A percentile compares a stretch with the other conserved stretches of the same genome.
Conservation (phyloP, 30 jellyfish, hydroid and myxozoan species). For the Haliclystus octoradiatus region DNA sequence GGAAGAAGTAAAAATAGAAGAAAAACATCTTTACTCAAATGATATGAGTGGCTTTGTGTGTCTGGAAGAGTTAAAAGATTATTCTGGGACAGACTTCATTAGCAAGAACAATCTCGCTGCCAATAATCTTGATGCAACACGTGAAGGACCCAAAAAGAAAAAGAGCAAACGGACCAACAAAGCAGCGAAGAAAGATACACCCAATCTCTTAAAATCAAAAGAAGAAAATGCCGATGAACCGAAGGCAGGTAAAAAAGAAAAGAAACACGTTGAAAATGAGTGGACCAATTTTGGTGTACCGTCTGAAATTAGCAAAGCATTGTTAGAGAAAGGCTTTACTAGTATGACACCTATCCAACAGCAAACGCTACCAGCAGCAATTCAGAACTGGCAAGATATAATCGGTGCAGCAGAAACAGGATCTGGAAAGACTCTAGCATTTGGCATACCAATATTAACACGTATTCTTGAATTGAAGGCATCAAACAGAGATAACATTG, state of each 20-base stretch:
- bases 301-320: constrained; percentile 42
- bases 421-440: constrained; percentile 93
- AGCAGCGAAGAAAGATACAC: constrained; percentile 6
- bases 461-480: constrained; percentile 44
- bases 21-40: constrained; percentile 6
- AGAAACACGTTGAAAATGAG: constrained; percentile 20
- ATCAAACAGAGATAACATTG: neutral
- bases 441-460: constrained; percentile 67
- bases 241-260: neutral
- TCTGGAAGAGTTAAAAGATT: constrained; percentile 66
- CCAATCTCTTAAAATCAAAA: neutral
- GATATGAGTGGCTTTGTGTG: constrained; percentile 52
- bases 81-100: constrained; percentile 24
- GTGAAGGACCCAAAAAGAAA: constrained; percentile 2
- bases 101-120: neutral
- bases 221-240: neutral
- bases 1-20: constrained; percentile 23
- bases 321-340: constrained; percentile 50
- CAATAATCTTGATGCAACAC: neutral
- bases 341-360: constrained; percentile 83
- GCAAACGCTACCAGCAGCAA: constrained; percentile 63
- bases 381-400: constrained; percentile 51
- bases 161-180: constrained; percentile 11
- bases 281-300: constrained; percentile 89
- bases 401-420: constrained; percentile 99